These are phyloP conservation scores for Synanthedon formicaeformis DNA, from an alignment of 2,888 invertebrate species.

Conservation along the genomic window DNA sequence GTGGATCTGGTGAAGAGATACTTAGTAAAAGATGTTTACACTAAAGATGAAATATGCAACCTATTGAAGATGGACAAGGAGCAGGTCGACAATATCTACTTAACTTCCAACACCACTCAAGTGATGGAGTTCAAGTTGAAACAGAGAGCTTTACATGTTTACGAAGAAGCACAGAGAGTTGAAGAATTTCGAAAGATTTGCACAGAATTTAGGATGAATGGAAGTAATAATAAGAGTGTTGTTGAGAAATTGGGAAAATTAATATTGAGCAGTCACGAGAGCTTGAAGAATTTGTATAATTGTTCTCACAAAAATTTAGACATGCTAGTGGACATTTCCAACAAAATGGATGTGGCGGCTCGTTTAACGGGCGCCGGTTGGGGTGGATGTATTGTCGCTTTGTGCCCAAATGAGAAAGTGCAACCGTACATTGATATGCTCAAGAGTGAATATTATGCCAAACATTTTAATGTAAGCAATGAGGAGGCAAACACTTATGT, in stretches of 20 bases:
- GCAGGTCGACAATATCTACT: slow-evolving; percentile 66
- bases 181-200: slow-evolving; percentile 79
- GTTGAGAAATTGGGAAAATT: slow-evolving; percentile 77
- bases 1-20: slow-evolving; percentile 72
- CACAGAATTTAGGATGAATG: slow-evolving; percentile 30
- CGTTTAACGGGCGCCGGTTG: slow-evolving; percentile 98
- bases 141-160: slow-evolving; percentile 91
- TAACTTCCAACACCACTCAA: slow-evolving; percentile 70
- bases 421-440: slow-evolving; percentile 76
- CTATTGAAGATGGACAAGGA: slow-evolving; percentile 71
- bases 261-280: slow-evolving; percentile 91
- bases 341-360: slow-evolving; percentile 80
- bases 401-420: slow-evolving; percentile 77
- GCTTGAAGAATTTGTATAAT: slow-evolving; percentile 87
- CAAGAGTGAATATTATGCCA: slow-evolving; percentile 77
- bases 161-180: slow-evolving; percentile 90
- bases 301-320: slow-evolving; percentile 94
- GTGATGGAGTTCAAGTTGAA: slow-evolving; percentile 82
- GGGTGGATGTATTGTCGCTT: slow-evolving; percentile 96
- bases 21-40: slow-evolving; percentile 76
- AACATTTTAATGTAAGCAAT: slow-evolving; percentile 62
- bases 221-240: slow-evolving; percentile 23
- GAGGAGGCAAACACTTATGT: slow-evolving; percentile 70
- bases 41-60: slow-evolving; percentile 74
- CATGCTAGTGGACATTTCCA: slow-evolving; percentile 79